These are phyloP conservation scores for Pangasianodon hypophthalmus DNA, from an alignment of 2,113 vertebrate species.

Conservation along the genomic window DNA sequence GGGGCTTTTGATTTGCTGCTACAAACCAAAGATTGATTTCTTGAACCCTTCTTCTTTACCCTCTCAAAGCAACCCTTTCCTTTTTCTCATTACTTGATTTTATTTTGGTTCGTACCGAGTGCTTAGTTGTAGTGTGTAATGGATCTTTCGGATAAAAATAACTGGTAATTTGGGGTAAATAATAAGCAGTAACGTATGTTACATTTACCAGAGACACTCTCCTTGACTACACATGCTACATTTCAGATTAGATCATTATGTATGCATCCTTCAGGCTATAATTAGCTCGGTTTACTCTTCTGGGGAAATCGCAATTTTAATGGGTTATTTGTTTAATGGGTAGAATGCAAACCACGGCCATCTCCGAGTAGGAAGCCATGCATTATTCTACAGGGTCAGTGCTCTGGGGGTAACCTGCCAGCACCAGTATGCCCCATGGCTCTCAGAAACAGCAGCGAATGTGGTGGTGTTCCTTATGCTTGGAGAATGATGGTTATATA, in stretches of 20 bases:
- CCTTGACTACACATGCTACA: neutral
- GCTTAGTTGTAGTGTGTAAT: neutral
- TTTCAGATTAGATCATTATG: slow-evolving; percentile 1
- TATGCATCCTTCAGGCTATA: slow-evolving; percentile 20
- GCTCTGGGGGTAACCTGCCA: slow-evolving; percentile 26
- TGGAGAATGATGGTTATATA: slow-evolving; percentile 8
- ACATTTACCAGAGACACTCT: neutral
- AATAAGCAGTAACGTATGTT: neutral
- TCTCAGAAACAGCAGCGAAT: neutral
- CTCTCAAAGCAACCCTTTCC: slow-evolving; percentile 25
- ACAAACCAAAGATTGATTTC: slow-evolving; percentile 51
- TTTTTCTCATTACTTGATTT: slow-evolving; percentile 43
- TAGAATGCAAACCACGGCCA: neutral
- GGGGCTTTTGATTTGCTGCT: slow-evolving; percentile 63
- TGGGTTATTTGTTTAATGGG: slow-evolving; percentile 14
- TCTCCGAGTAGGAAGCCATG: neutral
- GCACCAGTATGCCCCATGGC: neutral
- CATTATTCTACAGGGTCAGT: neutral
- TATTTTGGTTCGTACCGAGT: slow-evolving; percentile 14
- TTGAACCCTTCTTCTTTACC: slow-evolving; percentile 31
- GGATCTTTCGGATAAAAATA: neutral
- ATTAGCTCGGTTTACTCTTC: slow-evolving; percentile 18
- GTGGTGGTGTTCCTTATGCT: neutral
- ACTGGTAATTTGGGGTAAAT: neutral
- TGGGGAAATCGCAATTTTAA: slow-evolving; percentile 14